A percentile compares a stretch with the other conserved stretches of the same genome.
These are phyloP conservation scores for Xiphydria camelus DNA, from an alignment of 2,888 invertebrate genomes.

Conservation along the genomic window DNA sequence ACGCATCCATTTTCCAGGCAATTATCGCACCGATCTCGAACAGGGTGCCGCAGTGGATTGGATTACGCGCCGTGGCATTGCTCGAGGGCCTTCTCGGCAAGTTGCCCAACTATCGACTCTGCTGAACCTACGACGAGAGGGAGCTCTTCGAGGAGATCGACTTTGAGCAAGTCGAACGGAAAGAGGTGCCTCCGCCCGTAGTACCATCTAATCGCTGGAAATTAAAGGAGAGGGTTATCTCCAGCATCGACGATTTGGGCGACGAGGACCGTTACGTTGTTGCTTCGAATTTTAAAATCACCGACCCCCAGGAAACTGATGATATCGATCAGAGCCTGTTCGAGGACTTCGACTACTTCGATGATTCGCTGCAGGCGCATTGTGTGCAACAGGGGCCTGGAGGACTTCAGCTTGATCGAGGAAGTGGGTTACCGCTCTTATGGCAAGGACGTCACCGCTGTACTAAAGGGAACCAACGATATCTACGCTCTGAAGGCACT, in stretches of 20 bases:
- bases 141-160: conserved; percentile 69
- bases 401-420: conserved; percentile 67
- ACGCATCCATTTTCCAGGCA: conserved; percentile 67
- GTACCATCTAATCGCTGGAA: too few relatives aligned
- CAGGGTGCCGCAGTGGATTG: too few relatives aligned
- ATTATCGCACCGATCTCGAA: too few relatives aligned
- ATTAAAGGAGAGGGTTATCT: conserved; percentile 62
- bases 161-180: conserved; percentile 67
- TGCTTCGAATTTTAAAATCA: too few relatives aligned
- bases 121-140: conserved; percentile 66
- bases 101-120: conserved; percentile 68
- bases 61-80: conserved; percentile 66
- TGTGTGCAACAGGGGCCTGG: too few relatives aligned
- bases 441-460: conserved; percentile 72
- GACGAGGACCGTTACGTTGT: too few relatives aligned
- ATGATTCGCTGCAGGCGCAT: too few relatives aligned
- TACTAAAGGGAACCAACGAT: conserved; percentile 65
- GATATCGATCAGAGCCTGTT: conserved; percentile 71
- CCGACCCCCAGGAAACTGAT: conserved; percentile 64
- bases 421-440: conserved; percentile 73
- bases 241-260: conserved; percentile 67
- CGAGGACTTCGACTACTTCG: conserved; percentile 73
- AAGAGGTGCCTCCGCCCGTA: conserved; percentile 69
- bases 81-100: conserved; percentile 69
- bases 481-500: conserved; percentile 75